Evolutionary conservation across 2,797 vertebrate genomes (phyloP), one percentile per base, ranked within the genome.

Genomic region (Rhabdophis nuchalis): DNA sequence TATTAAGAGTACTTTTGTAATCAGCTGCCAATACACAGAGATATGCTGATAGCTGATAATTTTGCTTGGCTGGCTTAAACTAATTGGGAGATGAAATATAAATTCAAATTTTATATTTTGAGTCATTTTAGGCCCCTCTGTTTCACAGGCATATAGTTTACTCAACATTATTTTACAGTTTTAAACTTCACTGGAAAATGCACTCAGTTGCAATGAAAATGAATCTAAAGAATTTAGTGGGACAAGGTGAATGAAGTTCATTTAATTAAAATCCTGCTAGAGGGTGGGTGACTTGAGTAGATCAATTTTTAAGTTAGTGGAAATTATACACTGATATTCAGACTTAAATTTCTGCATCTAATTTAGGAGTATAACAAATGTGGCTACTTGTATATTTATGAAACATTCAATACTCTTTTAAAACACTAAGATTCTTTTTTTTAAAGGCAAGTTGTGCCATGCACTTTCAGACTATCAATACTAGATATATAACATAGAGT

Each of bases 181-280:
- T 91, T 86, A 92, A 57, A 53, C 90, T 95, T 93, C 54, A 87
- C 77, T 91, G 46, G 94, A 93, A 96, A 96, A 96, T 94, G 53
- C 89, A 92, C 93, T 72, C 87, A 88, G 93, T 93, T 87, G 92
- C 61, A 52, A n/a, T 46, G n/a, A 96, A 95, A 97, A 96, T 95
- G 93, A 97, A 93, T 88, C 32, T 92, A 94, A 95, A 46, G 60
- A 96, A 89, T 96, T 96, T 95, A 95, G 57, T 91, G 18, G 93
- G 92, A 89, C 91, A 93, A 96, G 95, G 95, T 96, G 95, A 96
- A 85, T 92, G 91, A 95, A 96, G 96, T 96, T 97, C 94, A 96
- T 96, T 97, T 97, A 96, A 97, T 96, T 96, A 96, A 96, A 96
- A 97, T 91, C 95, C 95, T 97, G 96, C 96, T 96, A 93, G 93